Evolutionary conservation across 2,888 invertebrate species (phyloP).

Genomic region (Leistus spinibarbis): DNA sequence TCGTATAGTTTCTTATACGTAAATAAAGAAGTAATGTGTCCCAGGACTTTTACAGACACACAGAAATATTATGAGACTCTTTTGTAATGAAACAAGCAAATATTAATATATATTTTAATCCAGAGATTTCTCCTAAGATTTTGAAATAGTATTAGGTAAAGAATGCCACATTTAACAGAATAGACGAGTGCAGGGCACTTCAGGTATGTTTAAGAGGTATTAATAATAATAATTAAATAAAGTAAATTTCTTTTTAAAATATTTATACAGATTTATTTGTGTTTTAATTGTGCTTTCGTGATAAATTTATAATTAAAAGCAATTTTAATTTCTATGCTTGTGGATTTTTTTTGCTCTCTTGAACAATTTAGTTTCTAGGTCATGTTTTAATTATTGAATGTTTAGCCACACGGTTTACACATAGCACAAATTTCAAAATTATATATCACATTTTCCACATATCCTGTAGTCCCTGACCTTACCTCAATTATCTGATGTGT

Average conservation of each 20-base stretch:
- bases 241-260: not conserved
- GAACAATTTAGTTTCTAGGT: slow-evolving; percentile 31
- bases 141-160: too few relatives aligned
- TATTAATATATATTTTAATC: too few relatives aligned
- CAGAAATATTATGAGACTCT: too few relatives aligned
- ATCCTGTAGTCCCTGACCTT: not conserved
- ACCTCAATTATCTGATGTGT: too few relatives aligned
- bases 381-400: slow-evolving; percentile 24
- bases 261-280: not conserved
- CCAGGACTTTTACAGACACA: too few relatives aligned
- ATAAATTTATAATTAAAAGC: slow-evolving; percentile 18
- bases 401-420: slow-evolving; percentile 27
- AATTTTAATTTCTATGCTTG: slow-evolving; percentile 15
- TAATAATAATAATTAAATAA: not conserved
- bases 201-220: not conserved
- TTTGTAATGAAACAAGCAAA: too few relatives aligned
- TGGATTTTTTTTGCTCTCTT: slow-evolving; percentile 25
- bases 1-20: too few relatives aligned
- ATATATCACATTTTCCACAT: not conserved
- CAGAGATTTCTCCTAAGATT: too few relatives aligned
- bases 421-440: not conserved
- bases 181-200: too few relatives aligned
- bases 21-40: too few relatives aligned
- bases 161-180: too few relatives aligned
- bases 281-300: slow-evolving; percentile 2